Evolutionary conservation across 92 coral and sea anemone species (phyloP), one percentile per base, ranked within the genome.

Genomic region (Anthopleura xanthogrammica): DNA sequence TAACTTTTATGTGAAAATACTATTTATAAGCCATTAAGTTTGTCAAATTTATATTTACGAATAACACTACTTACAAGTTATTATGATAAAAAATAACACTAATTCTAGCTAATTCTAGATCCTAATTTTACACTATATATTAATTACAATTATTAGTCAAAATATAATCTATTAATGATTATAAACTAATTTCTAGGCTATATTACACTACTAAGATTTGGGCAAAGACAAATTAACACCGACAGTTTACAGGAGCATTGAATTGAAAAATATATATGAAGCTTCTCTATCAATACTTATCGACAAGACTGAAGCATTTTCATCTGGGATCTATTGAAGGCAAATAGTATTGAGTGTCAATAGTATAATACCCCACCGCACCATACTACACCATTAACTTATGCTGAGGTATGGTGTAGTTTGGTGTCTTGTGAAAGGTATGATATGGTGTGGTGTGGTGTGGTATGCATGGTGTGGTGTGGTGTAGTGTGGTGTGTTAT

Each of bases 241-340:
- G n/a, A n/a, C 99, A 96, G 83, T 94, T 96, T 46, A 96, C 99
- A 10, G 99, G 92, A 58, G 99, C 98, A 84, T 96, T 96, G 5
- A 96, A 97, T 94, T 96, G 99, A 80, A 92, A 94, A 29, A 96
- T 98, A 96, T 94, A 81, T 96, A 96, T 2, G 98, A 90, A 52
- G 98, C 99, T 79, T 95, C 98, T 86, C 97, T 79, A 77, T 94
- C 95, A 55, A 91, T 89, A 36, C 87, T 82, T 42, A 88, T 88
- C 12, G 84, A 81, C 84, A 81, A 22, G 46, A 81, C 84, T 64
- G 84, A 81, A 10, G 98, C 93, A 87, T 91, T 95, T 41, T 95
- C 91, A 80, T 96, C 99, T 60, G 99, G 98, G 83, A 96, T 92
- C 99, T 96, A 78, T 57, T 22, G 17, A 60, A 74, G 29, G 29